Percentiles rank a stretch among this genome's conserved stretches.
Evolutionary conservation across 64 coral and sea anemone genomes (phyloP).

Genomic region (Actinia equina): DNA sequence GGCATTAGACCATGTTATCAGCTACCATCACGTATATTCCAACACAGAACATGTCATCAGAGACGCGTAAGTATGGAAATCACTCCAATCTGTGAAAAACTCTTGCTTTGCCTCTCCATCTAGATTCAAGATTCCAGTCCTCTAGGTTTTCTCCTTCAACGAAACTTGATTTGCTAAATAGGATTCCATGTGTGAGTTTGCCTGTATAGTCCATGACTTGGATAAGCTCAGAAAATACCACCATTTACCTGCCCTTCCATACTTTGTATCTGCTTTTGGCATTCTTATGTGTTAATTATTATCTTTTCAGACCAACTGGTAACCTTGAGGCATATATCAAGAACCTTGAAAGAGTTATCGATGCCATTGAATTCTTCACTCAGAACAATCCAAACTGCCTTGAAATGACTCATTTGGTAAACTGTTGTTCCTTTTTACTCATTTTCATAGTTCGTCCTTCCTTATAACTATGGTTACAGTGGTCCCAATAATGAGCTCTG

Average conservation of each 20-base stretch:
- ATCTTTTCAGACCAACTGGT: conserved; percentile 57
- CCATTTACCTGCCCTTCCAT: too few species aligned
- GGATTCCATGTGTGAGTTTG: too few species aligned
- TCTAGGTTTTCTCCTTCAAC: too few species aligned
- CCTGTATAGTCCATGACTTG: too few species aligned
- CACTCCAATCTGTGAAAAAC: too few species aligned
- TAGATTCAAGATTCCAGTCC: too few species aligned
- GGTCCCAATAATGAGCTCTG: too few species aligned
- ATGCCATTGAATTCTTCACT: conserved; percentile 98
- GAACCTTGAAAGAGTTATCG: conserved; percentile 92
- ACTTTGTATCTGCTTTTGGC: too few species aligned
- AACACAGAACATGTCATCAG: conserved; percentile 90
- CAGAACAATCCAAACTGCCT: conserved; percentile 95
- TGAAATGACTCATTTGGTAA: conserved; percentile 84
- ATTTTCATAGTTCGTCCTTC: background rate
- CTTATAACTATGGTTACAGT: background rate
- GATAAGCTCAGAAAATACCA: too few species aligned
- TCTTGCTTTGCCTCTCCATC: too few species aligned
- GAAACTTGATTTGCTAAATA: too few species aligned
- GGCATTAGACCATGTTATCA: conserved; percentile 97
- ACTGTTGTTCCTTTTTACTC: background rate
- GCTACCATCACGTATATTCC: conserved; percentile 95
- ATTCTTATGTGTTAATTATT: background rate
- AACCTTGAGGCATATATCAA: conserved; percentile 86
- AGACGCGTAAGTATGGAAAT: conserved; percentile 58